A percentile compares a stretch with the other conserved stretches of the same genome.
Conservation (phyloP, 1,140 invertebrate species). For the Drosophila bocki region DNA sequence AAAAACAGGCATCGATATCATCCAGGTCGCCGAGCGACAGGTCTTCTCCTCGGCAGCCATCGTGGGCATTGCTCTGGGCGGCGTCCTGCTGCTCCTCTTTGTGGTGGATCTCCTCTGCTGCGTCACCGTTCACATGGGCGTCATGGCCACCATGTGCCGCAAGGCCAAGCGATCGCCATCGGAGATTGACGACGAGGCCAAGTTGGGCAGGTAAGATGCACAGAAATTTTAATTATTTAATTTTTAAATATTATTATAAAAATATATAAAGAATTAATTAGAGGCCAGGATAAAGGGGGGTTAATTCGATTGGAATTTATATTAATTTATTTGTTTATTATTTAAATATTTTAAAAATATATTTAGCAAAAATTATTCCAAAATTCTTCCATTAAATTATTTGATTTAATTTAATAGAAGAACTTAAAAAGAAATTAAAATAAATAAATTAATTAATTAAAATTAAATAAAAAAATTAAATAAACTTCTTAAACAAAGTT, state of each 20-base stretch:
- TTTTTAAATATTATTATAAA: neutral
- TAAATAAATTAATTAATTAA: too few relatives aligned
- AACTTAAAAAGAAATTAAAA: too few relatives aligned
- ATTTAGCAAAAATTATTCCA: too few relatives aligned
- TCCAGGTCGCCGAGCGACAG: conserved; percentile 86
- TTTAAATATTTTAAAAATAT: neutral
- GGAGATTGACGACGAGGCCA: conserved; percentile 90
- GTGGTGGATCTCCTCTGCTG: conserved; percentile 92
- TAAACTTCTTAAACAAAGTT: too few relatives aligned
- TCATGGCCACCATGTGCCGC: conserved; percentile 90
- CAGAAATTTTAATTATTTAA: neutral
- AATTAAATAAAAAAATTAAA: too few relatives aligned
- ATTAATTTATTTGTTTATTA: neutral
- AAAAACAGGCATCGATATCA: conserved; percentile 84
- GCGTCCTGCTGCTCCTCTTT: conserved; percentile 90
- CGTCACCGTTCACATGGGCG: conserved; percentile 87
- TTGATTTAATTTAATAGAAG: too few relatives aligned
- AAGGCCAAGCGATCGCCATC: conserved; percentile 85
- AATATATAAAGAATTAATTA: neutral
- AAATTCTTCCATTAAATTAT: too few relatives aligned
- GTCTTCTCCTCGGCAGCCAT: conserved; percentile 91
- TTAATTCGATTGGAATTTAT: neutral
- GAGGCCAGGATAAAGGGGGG: neutral
- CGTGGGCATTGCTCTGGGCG: conserved; percentile 91
- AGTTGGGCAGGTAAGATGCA: conserved; percentile 91